Conservation (phyloP, 2,888 invertebrate species). For the Cephonodes hylas region DNA sequence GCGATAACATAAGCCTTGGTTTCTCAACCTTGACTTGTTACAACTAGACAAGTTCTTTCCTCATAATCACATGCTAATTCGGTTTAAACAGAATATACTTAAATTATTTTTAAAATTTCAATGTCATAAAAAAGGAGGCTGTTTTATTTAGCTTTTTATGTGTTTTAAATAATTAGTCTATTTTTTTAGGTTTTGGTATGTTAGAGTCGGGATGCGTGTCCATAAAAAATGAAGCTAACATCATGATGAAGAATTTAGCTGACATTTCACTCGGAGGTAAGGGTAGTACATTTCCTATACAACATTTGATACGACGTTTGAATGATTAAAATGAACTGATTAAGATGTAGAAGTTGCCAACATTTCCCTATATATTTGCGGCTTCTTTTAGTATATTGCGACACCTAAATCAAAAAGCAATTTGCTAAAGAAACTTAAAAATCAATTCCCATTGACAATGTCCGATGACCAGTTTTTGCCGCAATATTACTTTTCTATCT, state of each 20-base stretch:
- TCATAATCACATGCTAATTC: neutral
- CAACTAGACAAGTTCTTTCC: neutral
- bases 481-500: too few species aligned
- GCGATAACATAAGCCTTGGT: slow-evolving; percentile 18
- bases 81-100: neutral
- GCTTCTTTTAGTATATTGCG: too few species aligned
- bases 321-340: too few species aligned
- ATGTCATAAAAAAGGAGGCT: neutral
- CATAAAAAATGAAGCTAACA: slow-evolving; percentile 96
- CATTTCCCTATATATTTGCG: too few species aligned
- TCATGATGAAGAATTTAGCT: slow-evolving; percentile 98
- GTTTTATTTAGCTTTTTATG: neutral
- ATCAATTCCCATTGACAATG: too few species aligned
- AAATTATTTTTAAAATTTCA: too few species aligned
- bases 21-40: neutral
- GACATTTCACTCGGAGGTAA: slow-evolving; percentile 94
- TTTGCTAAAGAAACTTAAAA: too few species aligned
- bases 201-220: slow-evolving; percentile 96
- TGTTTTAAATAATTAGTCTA: neutral
- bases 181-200: slow-evolving; percentile 91
- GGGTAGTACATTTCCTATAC: too few species aligned
- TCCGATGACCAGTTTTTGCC: too few species aligned
- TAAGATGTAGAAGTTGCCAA: too few species aligned
- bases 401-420: too few species aligned
- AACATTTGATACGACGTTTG: too few species aligned